Evolutionary conservation across 2,797 vertebrate species (phyloP).

Genomic region (Phrynocephalus vlangalii): DNA sequence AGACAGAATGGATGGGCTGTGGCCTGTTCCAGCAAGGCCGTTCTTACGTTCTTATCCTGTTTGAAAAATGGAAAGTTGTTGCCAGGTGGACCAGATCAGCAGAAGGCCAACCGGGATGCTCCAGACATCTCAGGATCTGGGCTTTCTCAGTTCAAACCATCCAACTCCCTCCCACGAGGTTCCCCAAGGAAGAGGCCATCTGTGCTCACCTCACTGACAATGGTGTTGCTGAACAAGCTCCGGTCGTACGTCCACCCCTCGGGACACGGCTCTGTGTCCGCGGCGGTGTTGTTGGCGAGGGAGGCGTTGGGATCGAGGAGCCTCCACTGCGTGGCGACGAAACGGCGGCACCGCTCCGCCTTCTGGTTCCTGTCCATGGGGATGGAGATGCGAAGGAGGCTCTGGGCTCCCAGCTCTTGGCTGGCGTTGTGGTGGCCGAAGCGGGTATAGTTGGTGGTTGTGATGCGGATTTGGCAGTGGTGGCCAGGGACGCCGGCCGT

Average conservation of each 20-base stretch:
- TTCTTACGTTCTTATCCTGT: too few species aligned
- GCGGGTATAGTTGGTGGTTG: constrained; percentile 15
- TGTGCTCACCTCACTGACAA: constrained; percentile 85
- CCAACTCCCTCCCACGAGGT: not conserved
- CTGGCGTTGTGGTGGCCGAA: constrained; percentile 78
- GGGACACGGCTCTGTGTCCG: constrained; percentile 76
- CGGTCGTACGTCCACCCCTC: constrained; percentile 85
- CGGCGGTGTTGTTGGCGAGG: not conserved
- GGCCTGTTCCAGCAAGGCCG: too few species aligned
- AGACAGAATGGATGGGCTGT: too few species aligned
- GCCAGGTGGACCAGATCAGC: too few species aligned
- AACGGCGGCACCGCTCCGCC: constrained; percentile 78
- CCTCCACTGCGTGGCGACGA: constrained; percentile 79
- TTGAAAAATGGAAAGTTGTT: too few species aligned
- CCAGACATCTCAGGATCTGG: too few species aligned
- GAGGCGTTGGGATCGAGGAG: constrained; percentile 73
- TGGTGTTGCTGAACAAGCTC: constrained; percentile 78
- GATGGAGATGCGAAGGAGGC: constrained; percentile 73
- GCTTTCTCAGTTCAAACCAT: not conserved
- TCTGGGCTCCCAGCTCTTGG: constrained; percentile 40
- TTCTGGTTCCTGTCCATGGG: constrained; percentile 69
- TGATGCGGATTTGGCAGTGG: constrained; percentile 74
- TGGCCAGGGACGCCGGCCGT: constrained; percentile 81
- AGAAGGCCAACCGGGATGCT: too few species aligned
- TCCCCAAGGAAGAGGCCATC: not conserved